Evolutionary conservation across 1,140 invertebrate genomes (phyloP).

Genomic region (Drosophila lacertosa): DNA sequence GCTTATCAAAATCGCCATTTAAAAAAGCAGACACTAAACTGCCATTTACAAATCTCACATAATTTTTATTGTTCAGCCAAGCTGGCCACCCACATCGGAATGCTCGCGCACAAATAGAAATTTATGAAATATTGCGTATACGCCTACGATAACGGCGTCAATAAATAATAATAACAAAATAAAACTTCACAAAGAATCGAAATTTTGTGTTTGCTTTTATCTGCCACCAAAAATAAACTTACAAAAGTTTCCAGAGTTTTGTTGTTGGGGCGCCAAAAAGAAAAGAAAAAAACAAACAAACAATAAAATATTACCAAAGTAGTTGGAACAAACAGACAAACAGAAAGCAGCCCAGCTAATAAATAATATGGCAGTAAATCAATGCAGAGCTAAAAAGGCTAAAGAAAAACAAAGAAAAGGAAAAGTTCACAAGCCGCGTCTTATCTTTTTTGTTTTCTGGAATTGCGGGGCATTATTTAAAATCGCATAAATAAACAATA

Average conservation of each 20-base stretch:
- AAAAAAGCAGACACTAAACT: neutral
- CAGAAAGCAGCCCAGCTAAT: conserved; percentile 43
- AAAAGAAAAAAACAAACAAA: conserved; percentile 46
- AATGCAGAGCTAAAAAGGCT: conserved; percentile 35
- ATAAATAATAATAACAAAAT: conserved; percentile 68
- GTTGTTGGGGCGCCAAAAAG: conserved; percentile 29
- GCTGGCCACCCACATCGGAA: conserved; percentile 43
- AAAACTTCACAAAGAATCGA: conserved; percentile 60
- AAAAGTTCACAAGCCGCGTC: conserved; percentile 50
- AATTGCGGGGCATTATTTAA: conserved; percentile 77
- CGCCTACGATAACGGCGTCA: conserved; percentile 54
- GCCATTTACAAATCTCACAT: conserved; percentile 8
- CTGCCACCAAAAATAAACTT: conserved; percentile 44
- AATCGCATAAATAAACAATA: conserved; percentile 81
- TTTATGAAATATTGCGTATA: conserved; percentile 77
- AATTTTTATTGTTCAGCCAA: conserved; percentile 21
- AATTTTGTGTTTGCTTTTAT: conserved; percentile 67
- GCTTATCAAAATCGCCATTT: neutral
- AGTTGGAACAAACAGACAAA: conserved; percentile 22
- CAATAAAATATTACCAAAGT: conserved; percentile 49
- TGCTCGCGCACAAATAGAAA: conserved; percentile 30
- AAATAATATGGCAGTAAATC: conserved; percentile 76
- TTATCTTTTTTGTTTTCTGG: conserved; percentile 75
- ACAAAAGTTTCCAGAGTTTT: conserved; percentile 44
- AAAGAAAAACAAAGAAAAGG: conserved; percentile 4